Conservation (phyloP, 2,113 vertebrate species). For the Henicopernis longicauda region DNA sequence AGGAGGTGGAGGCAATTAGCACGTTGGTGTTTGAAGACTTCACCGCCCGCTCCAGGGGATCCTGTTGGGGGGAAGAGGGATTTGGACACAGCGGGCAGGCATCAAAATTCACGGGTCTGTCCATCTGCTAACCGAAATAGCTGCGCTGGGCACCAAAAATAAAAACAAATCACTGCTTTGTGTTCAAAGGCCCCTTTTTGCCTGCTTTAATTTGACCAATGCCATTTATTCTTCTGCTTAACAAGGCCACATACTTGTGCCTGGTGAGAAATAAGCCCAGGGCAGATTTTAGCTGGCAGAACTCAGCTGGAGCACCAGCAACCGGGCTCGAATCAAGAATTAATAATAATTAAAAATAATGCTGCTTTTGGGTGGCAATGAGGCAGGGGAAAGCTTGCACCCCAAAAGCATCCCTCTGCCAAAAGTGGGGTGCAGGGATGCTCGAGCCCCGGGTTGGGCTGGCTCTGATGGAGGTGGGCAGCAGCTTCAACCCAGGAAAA, state of each 20-base stretch:
- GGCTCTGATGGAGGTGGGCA: background rate
- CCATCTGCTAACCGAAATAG: background rate
- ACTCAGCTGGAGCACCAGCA: background rate
- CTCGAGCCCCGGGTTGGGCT: fast-evolving
- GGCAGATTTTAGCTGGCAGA: background rate
- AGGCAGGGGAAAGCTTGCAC: background rate
- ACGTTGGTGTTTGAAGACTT: background rate
- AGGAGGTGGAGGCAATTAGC: background rate
- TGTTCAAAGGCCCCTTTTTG: background rate
- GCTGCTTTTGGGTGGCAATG: background rate
- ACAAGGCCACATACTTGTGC: background rate
- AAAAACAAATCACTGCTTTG: background rate
- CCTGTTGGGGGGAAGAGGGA: background rate
- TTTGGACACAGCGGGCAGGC: background rate
- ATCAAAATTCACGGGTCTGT: background rate
- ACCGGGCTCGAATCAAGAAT: background rate
- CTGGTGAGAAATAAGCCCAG: background rate
- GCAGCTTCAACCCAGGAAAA: background rate
- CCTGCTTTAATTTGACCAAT: background rate
- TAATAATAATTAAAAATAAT: background rate
- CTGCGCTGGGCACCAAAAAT: background rate
- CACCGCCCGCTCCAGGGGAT: background rate
- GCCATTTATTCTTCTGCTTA: background rate
- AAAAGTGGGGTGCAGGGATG: fast-evolving
- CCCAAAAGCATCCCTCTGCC: background rate